Percentiles rank a stretch among this genome's conserved stretches.
phyloP scores from a whole-genome alignment of 2,888 invertebrate genomes.

The Heteropelma amictum region DNA sequence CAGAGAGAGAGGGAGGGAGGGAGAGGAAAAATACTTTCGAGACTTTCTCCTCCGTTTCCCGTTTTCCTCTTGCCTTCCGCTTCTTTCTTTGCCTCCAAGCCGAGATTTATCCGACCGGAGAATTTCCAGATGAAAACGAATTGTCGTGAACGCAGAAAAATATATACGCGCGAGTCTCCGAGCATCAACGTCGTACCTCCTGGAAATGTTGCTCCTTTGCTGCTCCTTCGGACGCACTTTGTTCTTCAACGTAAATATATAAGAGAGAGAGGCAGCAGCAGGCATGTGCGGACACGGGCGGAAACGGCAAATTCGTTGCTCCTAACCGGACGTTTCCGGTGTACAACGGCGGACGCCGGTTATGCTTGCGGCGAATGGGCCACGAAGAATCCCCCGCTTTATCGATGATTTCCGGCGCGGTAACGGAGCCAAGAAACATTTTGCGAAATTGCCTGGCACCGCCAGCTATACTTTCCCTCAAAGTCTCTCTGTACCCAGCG shows the following conservation, averaged over 20 bases:
- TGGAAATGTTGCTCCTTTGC: background rate
- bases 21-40: background rate
- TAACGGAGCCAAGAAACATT: conserved; percentile 60
- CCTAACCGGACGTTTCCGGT: conserved; percentile 61
- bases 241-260: background rate
- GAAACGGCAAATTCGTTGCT: conserved; percentile 57
- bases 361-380: background rate
- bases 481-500: no score
- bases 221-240: background rate
- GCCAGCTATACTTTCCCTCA: background rate
- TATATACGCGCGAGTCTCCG: conserved; percentile 6
- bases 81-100: background rate
- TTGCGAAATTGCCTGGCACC: conserved; percentile 53
- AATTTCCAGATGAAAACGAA: conserved; percentile 37
- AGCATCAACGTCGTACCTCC: conserved; percentile 15
- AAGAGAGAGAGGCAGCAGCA: background rate
- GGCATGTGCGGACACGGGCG: background rate
- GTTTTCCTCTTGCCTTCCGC: no score
- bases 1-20: background rate
- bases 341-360: no score
- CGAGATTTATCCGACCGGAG: conserved; percentile 28
- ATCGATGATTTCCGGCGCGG: conserved; percentile 60
- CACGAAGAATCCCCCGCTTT: conserved; percentile 50
- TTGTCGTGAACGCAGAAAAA: conserved; percentile 15
- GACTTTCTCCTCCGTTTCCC: background rate